Evolutionary conservation across 2,888 invertebrate genomes (phyloP).

Genomic region (Pteria penguin): DNA sequence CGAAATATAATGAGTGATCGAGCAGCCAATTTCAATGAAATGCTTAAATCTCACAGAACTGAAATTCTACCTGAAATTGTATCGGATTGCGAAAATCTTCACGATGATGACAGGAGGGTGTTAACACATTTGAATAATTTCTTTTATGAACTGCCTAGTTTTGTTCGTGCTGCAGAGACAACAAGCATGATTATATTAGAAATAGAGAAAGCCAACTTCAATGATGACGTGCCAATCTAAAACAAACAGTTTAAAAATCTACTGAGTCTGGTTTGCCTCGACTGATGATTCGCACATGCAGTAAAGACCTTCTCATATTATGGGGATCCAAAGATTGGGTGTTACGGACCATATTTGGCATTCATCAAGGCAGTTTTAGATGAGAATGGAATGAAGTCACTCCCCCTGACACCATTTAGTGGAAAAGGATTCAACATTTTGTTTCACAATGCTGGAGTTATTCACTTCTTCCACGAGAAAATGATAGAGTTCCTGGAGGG

Average conservation of each 20-base stretch:
- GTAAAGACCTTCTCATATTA: slow-evolving; percentile 5
- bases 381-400: slow-evolving; percentile 15
- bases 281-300: slow-evolving; percentile 6
- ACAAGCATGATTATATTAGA: slow-evolving; percentile 1
- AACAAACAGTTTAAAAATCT: neutral
- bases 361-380: slow-evolving; percentile 34
- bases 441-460: slow-evolving; percentile 42
- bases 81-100: slow-evolving; percentile 29
- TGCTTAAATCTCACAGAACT: too few relatives aligned
- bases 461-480: slow-evolving; percentile 38
- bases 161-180: slow-evolving; percentile 33
- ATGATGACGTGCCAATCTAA: slow-evolving; percentile 16
- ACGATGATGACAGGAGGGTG: slow-evolving; percentile 12
- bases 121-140: slow-evolving; percentile 13
- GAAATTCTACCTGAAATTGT: too few relatives aligned
- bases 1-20: too few relatives aligned
- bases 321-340: slow-evolving; percentile 39
- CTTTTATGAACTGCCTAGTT: too few relatives aligned
- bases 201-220: slow-evolving; percentile 14
- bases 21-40: too few relatives aligned
- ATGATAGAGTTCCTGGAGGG: slow-evolving; percentile 25
- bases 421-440: slow-evolving; percentile 47
- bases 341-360: slow-evolving; percentile 29
- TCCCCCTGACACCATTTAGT: slow-evolving; percentile 29
- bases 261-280: neutral